Base-by-base conservation (phyloP, 2,888 invertebrate genomes). In the Amphipoea oculea region DNA sequence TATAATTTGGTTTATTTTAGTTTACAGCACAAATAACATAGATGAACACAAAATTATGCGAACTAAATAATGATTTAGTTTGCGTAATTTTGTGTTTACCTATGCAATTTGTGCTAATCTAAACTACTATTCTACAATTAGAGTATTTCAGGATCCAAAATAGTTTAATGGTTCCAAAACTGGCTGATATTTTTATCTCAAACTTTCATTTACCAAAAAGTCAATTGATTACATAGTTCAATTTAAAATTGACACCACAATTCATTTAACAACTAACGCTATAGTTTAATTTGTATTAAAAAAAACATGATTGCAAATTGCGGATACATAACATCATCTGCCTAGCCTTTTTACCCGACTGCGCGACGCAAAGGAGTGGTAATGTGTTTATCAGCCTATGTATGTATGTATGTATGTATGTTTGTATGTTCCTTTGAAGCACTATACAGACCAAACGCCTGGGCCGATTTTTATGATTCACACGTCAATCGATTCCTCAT, bases 1-100 rank as follows among this genome's bases (percentile, higher is more conserved):
- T 88, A 83, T 86, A 82, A 83, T 77, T 82, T 79, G 36, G 42
- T 42, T 36, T 66, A 48, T 78, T 78, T 60, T 54, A 67, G 84
- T 84, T 62, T 36, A 17, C 36, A 54, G 45, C 36, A 17, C 29
- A 62, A 45, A 84, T 66, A 51, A 60, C 57, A 45, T 54, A 60
- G n/a, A 17, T 78, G 42, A 54, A 54, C 54, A 68, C 51, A 67
- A 84, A 54, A 84, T 85, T 48, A 68, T 79, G 80, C 23, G 54
- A 62, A 40, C 65, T 86, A 57, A 66, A 60, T 71, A 66, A 68
- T 79, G 60, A 86, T 54, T 70, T 54, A 63, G 69, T 71, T 65
- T 14, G 23, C 51, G 36, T 69, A 42, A 79, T 69, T 63, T 68
- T 51, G 68, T 69, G 54, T 65, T 57, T 51, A 80, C 12, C 14